Evolutionary conservation across 2,797 vertebrate species (phyloP).

Genomic region (Synanceia verrucosa): DNA sequence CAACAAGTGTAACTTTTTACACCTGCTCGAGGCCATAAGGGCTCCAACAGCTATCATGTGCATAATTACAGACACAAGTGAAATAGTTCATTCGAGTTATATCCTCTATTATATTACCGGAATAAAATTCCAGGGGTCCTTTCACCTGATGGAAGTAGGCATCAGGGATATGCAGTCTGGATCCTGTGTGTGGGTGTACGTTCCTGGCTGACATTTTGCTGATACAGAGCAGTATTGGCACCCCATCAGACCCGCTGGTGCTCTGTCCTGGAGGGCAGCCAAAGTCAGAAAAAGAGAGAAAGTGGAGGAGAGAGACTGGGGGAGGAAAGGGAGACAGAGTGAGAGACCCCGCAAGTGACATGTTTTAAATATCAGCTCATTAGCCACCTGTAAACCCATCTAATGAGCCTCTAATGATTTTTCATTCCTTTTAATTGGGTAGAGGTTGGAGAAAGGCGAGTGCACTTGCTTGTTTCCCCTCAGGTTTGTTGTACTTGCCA

Average conservation of each 20-base stretch:
- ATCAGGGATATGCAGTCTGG: slow-evolving; percentile 34
- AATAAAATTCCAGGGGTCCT: slow-evolving; percentile 42
- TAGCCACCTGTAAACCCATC: slow-evolving; percentile 72
- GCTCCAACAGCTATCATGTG: slow-evolving; percentile 24
- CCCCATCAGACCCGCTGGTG: slow-evolving; percentile 39
- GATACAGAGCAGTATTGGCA: slow-evolving; percentile 59
- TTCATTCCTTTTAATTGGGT: slow-evolving; percentile 69
- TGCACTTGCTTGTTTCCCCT: slow-evolving; percentile 59
- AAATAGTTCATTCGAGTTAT: slow-evolving; percentile 37
- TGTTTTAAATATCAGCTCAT: slow-evolving; percentile 78
- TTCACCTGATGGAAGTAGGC: slow-evolving; percentile 41
- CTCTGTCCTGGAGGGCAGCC: slow-evolving; percentile 64
- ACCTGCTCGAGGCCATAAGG: slow-evolving; percentile 20
- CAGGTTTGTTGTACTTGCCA: slow-evolving; percentile 61
- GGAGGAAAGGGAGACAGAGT: neutral
- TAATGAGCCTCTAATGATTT: slow-evolving; percentile 74
- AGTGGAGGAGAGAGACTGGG: neutral
- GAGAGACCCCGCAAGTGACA: slow-evolving; percentile 38
- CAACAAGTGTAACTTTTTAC: slow-evolving; percentile 45
- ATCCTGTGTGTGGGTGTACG: slow-evolving; percentile 3
- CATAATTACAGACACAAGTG: slow-evolving; percentile 32
- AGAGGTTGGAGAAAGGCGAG: slow-evolving; percentile 55
- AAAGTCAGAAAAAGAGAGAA: slow-evolving; percentile 34
- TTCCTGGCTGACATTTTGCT: slow-evolving; percentile 64
- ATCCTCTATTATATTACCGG: slow-evolving; percentile 31